Percentiles rank a stretch among this genome's conserved stretches.
Conservation (phyloP, 2,113 vertebrate species). For the Embiotoca jacksoni region DNA sequence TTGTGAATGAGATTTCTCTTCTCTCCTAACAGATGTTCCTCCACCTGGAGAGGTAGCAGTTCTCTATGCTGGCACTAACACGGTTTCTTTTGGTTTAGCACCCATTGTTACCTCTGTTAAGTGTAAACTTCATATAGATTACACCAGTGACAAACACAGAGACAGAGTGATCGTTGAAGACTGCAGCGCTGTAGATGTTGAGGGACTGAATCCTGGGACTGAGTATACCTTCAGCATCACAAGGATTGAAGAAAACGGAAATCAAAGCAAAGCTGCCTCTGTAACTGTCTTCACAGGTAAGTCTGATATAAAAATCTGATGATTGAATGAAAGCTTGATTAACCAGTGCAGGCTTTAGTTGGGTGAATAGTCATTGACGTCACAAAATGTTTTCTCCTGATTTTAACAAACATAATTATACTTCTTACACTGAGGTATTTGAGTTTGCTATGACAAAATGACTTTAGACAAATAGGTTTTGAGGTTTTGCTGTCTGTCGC, state of each 20-base stretch:
- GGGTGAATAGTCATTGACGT: no score
- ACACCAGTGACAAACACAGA: background rate
- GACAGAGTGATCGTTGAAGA: slow-evolving; percentile 7
- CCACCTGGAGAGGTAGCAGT: slow-evolving; percentile 38
- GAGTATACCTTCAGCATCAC: slow-evolving; percentile 54
- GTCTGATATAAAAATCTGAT: no score
- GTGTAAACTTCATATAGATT: slow-evolving; percentile 36
- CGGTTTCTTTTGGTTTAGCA: slow-evolving; percentile 42
- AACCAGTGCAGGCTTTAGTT: no score
- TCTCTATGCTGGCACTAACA: slow-evolving; percentile 15
- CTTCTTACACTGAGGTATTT: no score
- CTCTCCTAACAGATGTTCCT: slow-evolving; percentile 41
- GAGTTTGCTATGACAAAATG: no score
- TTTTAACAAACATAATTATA: no score
- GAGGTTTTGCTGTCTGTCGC: no score
- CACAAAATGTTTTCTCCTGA: no score
- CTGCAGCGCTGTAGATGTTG: slow-evolving; percentile 11
- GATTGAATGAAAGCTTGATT: no score
- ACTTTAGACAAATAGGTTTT: no score
- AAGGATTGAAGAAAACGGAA: slow-evolving; percentile 32
- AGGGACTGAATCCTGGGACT: slow-evolving; percentile 53
- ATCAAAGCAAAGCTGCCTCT: slow-evolving; percentile 10
- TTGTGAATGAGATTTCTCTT: background rate
- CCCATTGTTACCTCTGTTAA: background rate
- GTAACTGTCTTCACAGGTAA: slow-evolving; percentile 54